Conservation (phyloP, 2,113 vertebrate species). For the Phainopepla nitens region DNA sequence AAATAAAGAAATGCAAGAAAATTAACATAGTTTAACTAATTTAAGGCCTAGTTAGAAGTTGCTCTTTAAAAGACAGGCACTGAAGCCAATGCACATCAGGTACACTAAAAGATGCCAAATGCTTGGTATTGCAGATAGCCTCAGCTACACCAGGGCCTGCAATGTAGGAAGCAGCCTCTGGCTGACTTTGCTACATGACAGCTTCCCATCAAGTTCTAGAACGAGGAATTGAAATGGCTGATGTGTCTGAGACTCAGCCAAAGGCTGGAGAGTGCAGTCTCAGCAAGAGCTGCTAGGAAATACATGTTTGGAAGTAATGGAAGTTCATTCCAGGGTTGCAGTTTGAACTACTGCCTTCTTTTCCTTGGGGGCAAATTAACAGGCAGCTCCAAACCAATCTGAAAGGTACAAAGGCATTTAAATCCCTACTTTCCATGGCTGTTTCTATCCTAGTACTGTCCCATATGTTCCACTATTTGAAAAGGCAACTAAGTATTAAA, state of each 20-base stretch:
- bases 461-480: not conserved
- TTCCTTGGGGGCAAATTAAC: not conserved
- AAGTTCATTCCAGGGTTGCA: not conserved
- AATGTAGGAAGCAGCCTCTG: not conserved
- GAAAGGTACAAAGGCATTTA: not conserved
- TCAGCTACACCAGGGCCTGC: not conserved
- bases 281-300: not conserved
- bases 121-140: not conserved
- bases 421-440: not conserved
- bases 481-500: not conserved
- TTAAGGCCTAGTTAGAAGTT: constrained; percentile 36
- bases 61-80: constrained; percentile 1
- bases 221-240: not conserved
- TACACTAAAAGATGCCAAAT: not conserved
- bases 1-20: not conserved
- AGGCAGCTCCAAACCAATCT: not conserved
- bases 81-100: not conserved
- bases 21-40: not conserved
- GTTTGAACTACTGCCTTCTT: not conserved
- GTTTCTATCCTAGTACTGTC: not conserved
- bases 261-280: not conserved
- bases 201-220: not conserved
- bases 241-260: not conserved
- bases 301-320: not conserved
- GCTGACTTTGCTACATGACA: not conserved